A percentile compares a stretch with the other conserved stretches of the same genome.
These are phyloP conservation scores for Neopelma chrysocephalum DNA, from an alignment of 2,797 vertebrate genomes.

Conservation along the genomic window DNA sequence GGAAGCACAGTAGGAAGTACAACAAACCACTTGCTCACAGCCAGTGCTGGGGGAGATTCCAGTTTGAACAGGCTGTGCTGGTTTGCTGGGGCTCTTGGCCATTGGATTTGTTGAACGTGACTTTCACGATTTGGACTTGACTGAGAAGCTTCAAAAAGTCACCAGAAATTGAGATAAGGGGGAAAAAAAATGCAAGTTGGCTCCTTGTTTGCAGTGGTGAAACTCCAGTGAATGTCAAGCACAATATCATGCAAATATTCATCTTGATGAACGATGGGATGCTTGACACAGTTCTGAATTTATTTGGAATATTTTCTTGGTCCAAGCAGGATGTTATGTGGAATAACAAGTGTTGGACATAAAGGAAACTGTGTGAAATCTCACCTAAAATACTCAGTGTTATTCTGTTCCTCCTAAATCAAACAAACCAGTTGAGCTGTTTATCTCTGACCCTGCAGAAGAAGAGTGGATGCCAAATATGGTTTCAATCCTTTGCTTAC, in stretches of 20 bases:
- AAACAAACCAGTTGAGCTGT: not conserved
- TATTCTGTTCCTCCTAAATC: not conserved
- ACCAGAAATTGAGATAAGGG: not conserved
- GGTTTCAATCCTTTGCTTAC: not conserved
- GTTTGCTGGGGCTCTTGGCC: not conserved
- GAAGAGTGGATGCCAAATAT: not conserved
- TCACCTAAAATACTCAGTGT: not conserved
- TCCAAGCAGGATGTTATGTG: not conserved
- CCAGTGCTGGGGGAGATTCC: not conserved
- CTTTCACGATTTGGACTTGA: not conserved
- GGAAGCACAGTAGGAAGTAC: not conserved
- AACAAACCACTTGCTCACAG: not conserved
- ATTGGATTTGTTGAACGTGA: not conserved
- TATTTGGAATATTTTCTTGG: not conserved
- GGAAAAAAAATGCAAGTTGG: no score
- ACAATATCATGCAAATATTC: not conserved
- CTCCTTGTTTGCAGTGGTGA: not conserved
- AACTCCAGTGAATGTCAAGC: not conserved
- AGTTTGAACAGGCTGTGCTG: not conserved
- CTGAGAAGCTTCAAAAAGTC: not conserved
- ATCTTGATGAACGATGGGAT: not conserved
- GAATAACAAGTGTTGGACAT: not conserved
- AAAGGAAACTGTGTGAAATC: not conserved
- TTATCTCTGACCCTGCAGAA: not conserved
- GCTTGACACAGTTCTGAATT: not conserved